Evolutionary conservation across 2,797 vertebrate genomes (phyloP).

Genomic region (Poecilia velifera): DNA sequence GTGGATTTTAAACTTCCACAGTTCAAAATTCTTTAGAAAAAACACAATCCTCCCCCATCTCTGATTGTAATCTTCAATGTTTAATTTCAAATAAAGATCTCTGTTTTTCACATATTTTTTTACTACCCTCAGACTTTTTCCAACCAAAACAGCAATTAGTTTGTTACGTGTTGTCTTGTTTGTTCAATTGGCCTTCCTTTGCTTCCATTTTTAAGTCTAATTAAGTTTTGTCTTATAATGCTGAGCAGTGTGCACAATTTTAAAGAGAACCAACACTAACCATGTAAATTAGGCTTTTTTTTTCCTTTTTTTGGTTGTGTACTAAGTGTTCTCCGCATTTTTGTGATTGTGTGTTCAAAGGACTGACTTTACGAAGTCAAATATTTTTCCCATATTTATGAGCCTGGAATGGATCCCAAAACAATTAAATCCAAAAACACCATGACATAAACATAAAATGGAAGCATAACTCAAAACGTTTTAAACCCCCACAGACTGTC

Average conservation of each 20-base stretch:
- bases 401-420: not conserved
- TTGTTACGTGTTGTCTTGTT: not conserved
- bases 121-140: not conserved
- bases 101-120: not conserved
- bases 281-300: not conserved
- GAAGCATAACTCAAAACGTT: not conserved
- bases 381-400: not conserved
- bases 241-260: not conserved
- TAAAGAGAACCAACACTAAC: not conserved
- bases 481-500: slow-evolving; percentile 1
- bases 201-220: not conserved
- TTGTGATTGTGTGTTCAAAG: not conserved
- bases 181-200: not conserved
- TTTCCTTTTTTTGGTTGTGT: not conserved
- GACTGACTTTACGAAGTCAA: not conserved
- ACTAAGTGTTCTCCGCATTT: not conserved
- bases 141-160: not conserved
- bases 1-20: not conserved
- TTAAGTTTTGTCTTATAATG: not conserved
- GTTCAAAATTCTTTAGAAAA: not conserved
- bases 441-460: not conserved
- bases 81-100: not conserved
- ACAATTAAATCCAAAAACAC: not conserved
- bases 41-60: not conserved
- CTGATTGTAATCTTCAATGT: not conserved